Percentiles rank a stretch among this genome's conserved stretches.
phyloP scores from a whole-genome alignment of 2,888 invertebrate species.

The Morpho achilles region DNA sequence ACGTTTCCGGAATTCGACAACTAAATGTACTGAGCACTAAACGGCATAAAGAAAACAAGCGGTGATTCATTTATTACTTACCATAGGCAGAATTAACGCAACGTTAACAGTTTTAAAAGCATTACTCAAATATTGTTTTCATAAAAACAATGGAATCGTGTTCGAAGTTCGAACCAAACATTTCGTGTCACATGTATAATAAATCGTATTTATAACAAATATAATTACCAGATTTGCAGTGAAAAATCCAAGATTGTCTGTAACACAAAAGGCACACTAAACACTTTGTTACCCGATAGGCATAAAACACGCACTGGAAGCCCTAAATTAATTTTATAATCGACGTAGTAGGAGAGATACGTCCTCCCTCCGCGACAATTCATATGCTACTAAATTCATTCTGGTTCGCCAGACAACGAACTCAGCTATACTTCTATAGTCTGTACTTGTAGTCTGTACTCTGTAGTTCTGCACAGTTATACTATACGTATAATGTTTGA shows the following conservation, averaged over 20 bases:
- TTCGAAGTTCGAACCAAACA: not conserved
- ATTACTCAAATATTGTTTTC: not conserved
- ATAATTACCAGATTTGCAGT: conserved; percentile 6
- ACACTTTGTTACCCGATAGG: conserved; percentile 19
- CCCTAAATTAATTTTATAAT: conserved; percentile 36
- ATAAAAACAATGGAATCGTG: not conserved
- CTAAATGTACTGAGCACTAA: no score
- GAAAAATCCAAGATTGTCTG: conserved; percentile 7
- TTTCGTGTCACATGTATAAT: no score
- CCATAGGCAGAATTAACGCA: no score
- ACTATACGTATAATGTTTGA: not conserved
- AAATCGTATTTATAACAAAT: not conserved
- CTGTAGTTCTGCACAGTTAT: conserved; percentile 7
- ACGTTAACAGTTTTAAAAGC: no score
- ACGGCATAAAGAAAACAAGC: no score
- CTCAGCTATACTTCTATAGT: conserved; percentile 38
- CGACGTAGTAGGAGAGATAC: conserved; percentile 31
- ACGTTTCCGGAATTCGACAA: no score
- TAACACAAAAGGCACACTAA: conserved; percentile 12
- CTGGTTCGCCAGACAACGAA: conserved; percentile 44
- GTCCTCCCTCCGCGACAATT: conserved; percentile 27
- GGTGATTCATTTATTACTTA: no score
- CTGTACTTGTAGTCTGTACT: conserved; percentile 35
- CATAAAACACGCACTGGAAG: conserved; percentile 35
- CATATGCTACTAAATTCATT: conserved; percentile 43